Base-by-base conservation (phyloP, 2,113 vertebrate genomes). In the Grallaria varia region DNA sequence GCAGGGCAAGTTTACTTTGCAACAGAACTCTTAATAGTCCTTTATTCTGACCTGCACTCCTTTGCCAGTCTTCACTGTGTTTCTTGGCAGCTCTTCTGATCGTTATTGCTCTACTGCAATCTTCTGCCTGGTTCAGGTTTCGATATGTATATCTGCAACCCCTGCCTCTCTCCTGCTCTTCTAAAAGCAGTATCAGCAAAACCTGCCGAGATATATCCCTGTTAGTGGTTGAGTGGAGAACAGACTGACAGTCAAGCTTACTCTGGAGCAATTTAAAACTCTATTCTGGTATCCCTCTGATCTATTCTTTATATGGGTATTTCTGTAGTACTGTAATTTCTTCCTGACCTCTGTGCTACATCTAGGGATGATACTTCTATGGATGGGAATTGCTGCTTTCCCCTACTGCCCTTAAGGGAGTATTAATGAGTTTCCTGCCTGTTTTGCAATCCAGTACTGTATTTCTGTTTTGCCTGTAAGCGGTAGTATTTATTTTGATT, bases 361-460 rank as follows among this genome's bases (percentile, higher is more conserved):
- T 93, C 68, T 74, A 89, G 60, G 80, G 80, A 60, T 90, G 56
- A 44, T 75, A 42, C 56, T 90, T 94, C 92, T 90, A 28, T 93
- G 93, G 94, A 96, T 90, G 83, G 68, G 68, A 90, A 75, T 71
- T 0, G 0, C 33, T 83, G 50, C 80, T 84, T 90, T 94, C 37
- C 79, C 76, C 56, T 87, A 60, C 76, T 95, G 69, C 73, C 73
- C 76, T 88, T 93, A 59, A 94, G 89, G 88, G 96, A 97, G 69
- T 95, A 72, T 72, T 92, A 93, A 90, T 88, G 95, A 93, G 60
- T 84, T 96, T 95, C 85, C 88, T 96, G 76, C 64, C 66, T 78
- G 19, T 93, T 96, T 95, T 84, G 92, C 40, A 89, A 81, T 90
- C 80, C 73, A 78, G 73, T 78, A 58, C 83, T 93, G 79, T 78